Evolutionary conservation across 1,140 invertebrate species (phyloP).

Genomic region (Copidosoma floridanum): DNA sequence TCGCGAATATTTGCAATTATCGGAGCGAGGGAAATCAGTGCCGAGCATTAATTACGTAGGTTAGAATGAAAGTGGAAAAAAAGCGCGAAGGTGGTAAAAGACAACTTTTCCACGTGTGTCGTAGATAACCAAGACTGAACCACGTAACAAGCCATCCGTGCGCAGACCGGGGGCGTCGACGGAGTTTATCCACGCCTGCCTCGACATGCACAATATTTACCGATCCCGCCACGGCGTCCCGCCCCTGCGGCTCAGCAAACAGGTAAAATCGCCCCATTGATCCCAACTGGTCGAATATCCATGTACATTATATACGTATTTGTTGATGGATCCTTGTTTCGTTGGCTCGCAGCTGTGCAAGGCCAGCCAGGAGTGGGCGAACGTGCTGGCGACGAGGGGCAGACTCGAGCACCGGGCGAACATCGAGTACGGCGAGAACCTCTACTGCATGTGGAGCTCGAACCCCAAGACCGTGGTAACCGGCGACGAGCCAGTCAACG

Average conservation of each 20-base stretch:
- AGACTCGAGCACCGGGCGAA: slow-evolving; percentile 73
- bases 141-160: slow-evolving; percentile 53
- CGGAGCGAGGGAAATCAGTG: no score
- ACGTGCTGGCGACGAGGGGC: slow-evolving; percentile 66
- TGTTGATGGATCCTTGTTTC: no score
- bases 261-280: slow-evolving; percentile 61
- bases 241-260: slow-evolving; percentile 67
- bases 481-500: slow-evolving; percentile 71
- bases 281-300: not conserved
- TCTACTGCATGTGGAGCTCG: slow-evolving; percentile 74
- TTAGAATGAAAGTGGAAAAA: no score
- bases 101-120: slow-evolving; percentile 41
- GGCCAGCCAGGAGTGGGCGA: slow-evolving; percentile 81
- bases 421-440: slow-evolving; percentile 78
- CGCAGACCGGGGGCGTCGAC: slow-evolving; percentile 52
- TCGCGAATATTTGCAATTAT: no score
- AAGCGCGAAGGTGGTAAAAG: no score
- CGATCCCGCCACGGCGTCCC: slow-evolving; percentile 69
- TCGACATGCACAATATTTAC: slow-evolving; percentile 76
- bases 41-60: no score
- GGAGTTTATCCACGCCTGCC: slow-evolving; percentile 60
- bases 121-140: slow-evolving; percentile 56
- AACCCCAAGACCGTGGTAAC: slow-evolving; percentile 67
- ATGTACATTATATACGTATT: no score
- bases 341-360: slow-evolving; percentile 59